phyloP scores from a whole-genome alignment of 1,140 invertebrate species.

The Plectrocnemia conspersa region DNA sequence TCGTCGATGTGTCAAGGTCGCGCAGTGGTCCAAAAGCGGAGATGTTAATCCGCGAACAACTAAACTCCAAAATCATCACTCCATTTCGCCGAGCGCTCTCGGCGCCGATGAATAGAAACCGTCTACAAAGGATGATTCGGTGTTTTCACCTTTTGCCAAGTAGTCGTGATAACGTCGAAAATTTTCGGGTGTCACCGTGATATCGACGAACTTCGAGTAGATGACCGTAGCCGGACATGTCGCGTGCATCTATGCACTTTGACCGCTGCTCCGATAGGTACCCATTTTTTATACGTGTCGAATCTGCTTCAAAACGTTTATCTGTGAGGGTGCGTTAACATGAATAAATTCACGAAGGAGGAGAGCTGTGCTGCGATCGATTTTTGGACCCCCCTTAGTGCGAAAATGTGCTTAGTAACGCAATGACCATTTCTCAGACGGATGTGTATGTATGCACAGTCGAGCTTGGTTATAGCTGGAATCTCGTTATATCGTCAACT shows the following conservation, averaged over 20 bases:
- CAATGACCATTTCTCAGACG: slow-evolving; percentile 22
- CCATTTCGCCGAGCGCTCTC: background rate
- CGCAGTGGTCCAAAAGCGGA: no score
- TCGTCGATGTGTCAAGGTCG: no score
- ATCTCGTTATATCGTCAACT: no score
- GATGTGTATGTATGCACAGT: background rate
- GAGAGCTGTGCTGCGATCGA: slow-evolving; percentile 14
- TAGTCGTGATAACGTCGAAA: slow-evolving; percentile 23
- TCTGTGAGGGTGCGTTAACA: background rate
- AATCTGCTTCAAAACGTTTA: slow-evolving; percentile 1
- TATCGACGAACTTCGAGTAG: slow-evolving; percentile 1
- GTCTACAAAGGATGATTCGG: slow-evolving; percentile 24
- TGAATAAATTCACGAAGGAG: slow-evolving; percentile 6
- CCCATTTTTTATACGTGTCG: background rate
- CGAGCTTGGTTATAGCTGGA: no score
- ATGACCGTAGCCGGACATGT: background rate
- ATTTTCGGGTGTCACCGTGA: slow-evolving; percentile 21
- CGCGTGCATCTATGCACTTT: no score
- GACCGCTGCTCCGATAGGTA: no score
- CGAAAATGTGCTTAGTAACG: slow-evolving; percentile 22
- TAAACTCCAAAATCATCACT: slow-evolving; percentile 2
- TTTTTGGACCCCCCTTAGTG: slow-evolving; percentile 21
- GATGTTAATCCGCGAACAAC: background rate
- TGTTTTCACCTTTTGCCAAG: slow-evolving; percentile 24
- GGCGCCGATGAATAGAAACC: slow-evolving; percentile 15